Evolutionary conservation across 2,888 invertebrate species (phyloP).

Genomic region (Eristalis tenax): DNA sequence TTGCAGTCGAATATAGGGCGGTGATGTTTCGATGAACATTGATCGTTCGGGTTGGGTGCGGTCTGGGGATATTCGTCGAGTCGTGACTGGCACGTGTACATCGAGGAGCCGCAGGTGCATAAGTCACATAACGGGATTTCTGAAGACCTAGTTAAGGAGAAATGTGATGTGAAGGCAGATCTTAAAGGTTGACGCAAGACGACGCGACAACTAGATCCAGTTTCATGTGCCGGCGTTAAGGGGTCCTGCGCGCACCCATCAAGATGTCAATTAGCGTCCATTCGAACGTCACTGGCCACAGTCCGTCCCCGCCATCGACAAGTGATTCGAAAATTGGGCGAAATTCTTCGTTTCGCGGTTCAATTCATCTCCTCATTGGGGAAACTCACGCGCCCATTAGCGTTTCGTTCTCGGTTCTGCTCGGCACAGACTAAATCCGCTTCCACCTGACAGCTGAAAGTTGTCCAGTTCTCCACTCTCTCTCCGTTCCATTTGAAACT

Average conservation of each 20-base stretch:
- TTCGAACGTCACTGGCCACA: background rate
- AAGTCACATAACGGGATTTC: background rate
- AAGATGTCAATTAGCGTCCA: background rate
- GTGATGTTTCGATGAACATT: slow-evolving; percentile 2
- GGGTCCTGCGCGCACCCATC: background rate
- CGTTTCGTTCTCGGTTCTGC: background rate
- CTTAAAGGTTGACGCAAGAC: background rate
- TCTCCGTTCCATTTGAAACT: background rate
- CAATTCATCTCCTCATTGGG: background rate
- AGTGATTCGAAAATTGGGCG: background rate
- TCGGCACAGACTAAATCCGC: background rate
- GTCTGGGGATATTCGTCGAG: slow-evolving; percentile 5
- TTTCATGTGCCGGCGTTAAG: background rate
- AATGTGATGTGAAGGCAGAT: background rate
- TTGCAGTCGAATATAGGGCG: slow-evolving; percentile 21
- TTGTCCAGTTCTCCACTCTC: background rate
- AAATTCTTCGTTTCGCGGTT: background rate
- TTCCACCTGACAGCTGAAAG: background rate
- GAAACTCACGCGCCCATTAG: no score
- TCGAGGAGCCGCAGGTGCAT: background rate
- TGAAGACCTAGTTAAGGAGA: background rate
- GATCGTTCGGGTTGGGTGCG: slow-evolving; percentile 3
- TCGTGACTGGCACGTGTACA: slow-evolving; percentile 13
- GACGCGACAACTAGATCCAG: background rate
- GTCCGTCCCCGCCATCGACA: background rate